phyloP scores from a whole-genome alignment of 2,888 invertebrate genomes.

The Heteromurus nitidus region DNA sequence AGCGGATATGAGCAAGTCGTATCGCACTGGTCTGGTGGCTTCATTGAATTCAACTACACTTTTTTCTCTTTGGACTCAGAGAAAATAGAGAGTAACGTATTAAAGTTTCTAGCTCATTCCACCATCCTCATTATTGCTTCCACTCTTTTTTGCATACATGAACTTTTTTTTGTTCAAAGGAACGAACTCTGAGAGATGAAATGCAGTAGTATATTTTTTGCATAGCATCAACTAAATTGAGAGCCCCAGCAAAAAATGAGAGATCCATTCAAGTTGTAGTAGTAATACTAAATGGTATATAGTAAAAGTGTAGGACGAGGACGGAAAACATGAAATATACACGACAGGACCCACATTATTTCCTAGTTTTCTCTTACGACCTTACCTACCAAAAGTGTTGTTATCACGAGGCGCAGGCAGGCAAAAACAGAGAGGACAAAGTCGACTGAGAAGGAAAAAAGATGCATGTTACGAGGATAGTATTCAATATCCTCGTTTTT shows the following conservation, averaged over 20 bases:
- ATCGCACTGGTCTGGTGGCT: too few species aligned
- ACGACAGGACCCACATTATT: background rate
- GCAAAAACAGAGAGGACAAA: background rate
- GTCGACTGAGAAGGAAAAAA: background rate
- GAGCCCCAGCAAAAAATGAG: background rate
- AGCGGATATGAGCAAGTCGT: too few species aligned
- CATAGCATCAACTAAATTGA: background rate
- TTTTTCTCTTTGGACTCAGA: too few species aligned
- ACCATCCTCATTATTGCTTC: constrained; percentile 26
- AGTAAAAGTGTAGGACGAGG: too few species aligned
- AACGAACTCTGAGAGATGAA: background rate
- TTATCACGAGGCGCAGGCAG: constrained; percentile 28
- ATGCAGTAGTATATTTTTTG: background rate
- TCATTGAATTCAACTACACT: constrained; percentile 13
- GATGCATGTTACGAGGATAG: constrained; percentile 29
- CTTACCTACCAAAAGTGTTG: too few species aligned
- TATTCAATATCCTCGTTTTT: constrained; percentile 53
- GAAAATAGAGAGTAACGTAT: too few species aligned
- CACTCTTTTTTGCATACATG: background rate
- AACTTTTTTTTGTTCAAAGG: background rate
- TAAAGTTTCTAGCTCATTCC: too few species aligned
- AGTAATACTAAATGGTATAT: too few species aligned
- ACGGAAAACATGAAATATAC: too few species aligned
- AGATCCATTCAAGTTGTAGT: too few species aligned
- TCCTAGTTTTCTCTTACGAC: too few species aligned